These are phyloP conservation scores for Discoglossus pictus DNA, from an alignment of 2,797 vertebrate genomes.

Conservation along the genomic window DNA sequence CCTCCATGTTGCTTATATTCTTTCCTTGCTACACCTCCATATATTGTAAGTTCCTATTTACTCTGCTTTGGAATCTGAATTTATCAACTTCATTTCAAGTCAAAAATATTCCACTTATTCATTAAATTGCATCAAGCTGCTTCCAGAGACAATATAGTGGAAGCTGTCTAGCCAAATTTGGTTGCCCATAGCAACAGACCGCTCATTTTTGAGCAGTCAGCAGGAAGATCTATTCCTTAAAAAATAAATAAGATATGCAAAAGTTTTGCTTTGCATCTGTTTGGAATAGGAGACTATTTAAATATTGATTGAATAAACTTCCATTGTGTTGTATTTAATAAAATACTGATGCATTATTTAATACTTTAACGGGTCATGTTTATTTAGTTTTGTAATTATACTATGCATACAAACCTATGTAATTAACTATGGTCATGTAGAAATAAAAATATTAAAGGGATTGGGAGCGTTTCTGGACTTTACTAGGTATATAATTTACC, in stretches of 20 bases:
- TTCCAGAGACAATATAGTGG: conserved; percentile 15
- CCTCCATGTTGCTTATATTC: conserved; percentile 13
- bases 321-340: no score
- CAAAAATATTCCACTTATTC: conserved; percentile 26
- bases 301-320: no score
- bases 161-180: conserved; percentile 44
- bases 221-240: conserved; percentile 49
- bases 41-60: no score
- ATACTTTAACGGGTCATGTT: no score
- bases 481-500: no score
- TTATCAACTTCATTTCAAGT: conserved; percentile 17
- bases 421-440: no score
- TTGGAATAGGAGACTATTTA: neutral
- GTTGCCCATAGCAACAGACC: conserved; percentile 52
- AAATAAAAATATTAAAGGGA: no score
- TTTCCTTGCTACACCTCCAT: no score
- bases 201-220: conserved; percentile 50
- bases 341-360: no score
- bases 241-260: conserved; percentile 44
- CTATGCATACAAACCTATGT: no score
- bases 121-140: conserved; percentile 38
- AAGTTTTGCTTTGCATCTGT: conserved; percentile 24
- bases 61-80: neutral
- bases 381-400: no score
- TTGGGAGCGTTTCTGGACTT: no score